These are phyloP conservation scores for Muntiacus muntjak DNA, from an alignment of 2,113 vertebrate species.

Conservation along the genomic window DNA sequence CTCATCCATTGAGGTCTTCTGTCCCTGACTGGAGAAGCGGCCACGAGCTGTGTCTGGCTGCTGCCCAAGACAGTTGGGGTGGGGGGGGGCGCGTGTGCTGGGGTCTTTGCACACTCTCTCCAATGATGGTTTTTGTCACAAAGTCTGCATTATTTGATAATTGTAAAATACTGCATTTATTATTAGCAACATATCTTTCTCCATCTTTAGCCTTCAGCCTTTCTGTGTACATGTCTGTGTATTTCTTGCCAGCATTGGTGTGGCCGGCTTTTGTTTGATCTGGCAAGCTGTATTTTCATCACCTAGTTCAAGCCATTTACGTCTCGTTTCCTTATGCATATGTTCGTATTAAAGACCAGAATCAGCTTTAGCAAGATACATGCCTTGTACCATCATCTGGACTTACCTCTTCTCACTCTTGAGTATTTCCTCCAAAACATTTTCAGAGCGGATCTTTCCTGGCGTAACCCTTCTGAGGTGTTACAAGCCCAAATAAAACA, in stretches of 20 bases:
- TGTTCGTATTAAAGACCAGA: fast-evolving
- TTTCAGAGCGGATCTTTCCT: neutral
- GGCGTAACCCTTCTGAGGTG: neutral
- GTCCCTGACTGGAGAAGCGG: neutral
- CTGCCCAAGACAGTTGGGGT: neutral
- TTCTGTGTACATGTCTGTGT: neutral
- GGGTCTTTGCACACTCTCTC: neutral
- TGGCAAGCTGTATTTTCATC: neutral
- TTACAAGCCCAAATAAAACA: neutral
- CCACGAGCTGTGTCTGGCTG: neutral
- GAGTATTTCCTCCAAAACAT: neutral
- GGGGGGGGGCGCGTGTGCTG: fast-evolving
- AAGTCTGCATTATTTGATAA: neutral
- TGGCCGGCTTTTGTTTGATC: neutral
- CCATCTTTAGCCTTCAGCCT: neutral
- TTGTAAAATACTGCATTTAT: neutral
- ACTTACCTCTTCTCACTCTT: neutral
- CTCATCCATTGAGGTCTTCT: neutral
- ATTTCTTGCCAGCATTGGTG: neutral
- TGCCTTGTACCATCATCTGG: neutral
- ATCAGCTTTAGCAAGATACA: neutral
- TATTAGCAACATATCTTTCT: fast-evolving
- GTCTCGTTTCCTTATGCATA: fast-evolving
- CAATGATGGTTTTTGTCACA: neutral
- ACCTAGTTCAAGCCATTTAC: neutral